Evolutionary conservation across 2,888 invertebrate genomes (phyloP).

Genomic region (Meandrusa payeni): DNA sequence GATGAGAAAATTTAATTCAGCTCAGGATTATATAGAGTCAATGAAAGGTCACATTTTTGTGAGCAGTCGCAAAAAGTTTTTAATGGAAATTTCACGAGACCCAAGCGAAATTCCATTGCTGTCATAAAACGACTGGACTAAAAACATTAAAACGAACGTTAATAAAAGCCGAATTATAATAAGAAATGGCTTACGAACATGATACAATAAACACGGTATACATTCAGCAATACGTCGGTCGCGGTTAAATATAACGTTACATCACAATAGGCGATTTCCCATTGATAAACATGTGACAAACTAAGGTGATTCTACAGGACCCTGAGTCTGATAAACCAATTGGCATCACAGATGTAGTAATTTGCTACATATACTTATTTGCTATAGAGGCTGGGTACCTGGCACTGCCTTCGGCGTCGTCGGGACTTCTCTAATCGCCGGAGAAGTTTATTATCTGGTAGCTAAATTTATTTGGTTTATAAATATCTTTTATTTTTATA

Average conservation of each 20-base stretch:
- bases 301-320: no score
- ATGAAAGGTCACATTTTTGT: conserved; percentile 16
- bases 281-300: no score
- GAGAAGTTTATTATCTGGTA: no score
- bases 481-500: no score
- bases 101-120: conserved; percentile 18
- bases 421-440: no score
- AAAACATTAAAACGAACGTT: conserved; percentile 23
- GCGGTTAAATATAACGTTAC: conserved; percentile 17
- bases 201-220: conserved; percentile 22
- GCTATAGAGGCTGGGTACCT: no score
- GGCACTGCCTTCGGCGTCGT: no score
- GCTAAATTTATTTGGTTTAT: no score
- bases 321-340: no score
- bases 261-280: conserved; percentile 13
- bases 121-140: conserved; percentile 23
- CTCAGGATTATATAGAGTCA: conserved; percentile 8
- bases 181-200: conserved; percentile 19
- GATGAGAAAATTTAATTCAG: conserved; percentile 7
- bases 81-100: conserved; percentile 23
- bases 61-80: conserved; percentile 21
- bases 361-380: no score
- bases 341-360: no score
- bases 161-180: conserved; percentile 23
- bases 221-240: conserved; percentile 21